These are phyloP conservation scores for Teleogryllus occipitalis DNA, from an alignment of 1,140 invertebrate species.

Conservation along the genomic window DNA sequence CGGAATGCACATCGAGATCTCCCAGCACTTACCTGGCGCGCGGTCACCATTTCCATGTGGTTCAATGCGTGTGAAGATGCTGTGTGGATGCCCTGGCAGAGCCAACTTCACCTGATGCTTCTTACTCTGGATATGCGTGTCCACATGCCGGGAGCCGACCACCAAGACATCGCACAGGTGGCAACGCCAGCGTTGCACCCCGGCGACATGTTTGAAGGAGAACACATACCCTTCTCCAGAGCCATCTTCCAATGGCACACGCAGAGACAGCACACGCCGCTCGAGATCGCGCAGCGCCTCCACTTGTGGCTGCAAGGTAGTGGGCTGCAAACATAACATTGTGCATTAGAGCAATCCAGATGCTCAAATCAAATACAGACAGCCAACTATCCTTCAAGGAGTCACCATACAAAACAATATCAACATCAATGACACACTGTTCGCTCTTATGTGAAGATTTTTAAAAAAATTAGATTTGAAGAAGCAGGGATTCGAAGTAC, in stretches of 20 bases:
- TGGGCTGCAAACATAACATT: neutral
- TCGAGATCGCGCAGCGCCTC: neutral
- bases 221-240: constrained; percentile 19
- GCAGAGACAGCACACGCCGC: constrained; percentile 13
- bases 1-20: too few relatives aligned
- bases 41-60: neutral
- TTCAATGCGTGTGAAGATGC: constrained; percentile 14
- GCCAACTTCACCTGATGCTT: constrained; percentile 22
- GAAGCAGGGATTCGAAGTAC: too few relatives aligned
- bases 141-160: constrained; percentile 18
- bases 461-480: neutral
- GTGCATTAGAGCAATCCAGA: neutral
- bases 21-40: neutral
- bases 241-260: constrained; percentile 11
- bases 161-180: constrained; percentile 22
- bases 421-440: neutral
- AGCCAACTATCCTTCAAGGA: neutral
- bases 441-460: neutral
- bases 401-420: neutral
- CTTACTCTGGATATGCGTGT: constrained; percentile 20
- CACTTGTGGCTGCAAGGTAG: neutral
- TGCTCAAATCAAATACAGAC: neutral
- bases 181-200: constrained; percentile 13
- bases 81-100: constrained; percentile 14
- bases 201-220: constrained; percentile 6